phyloP scores from a whole-genome alignment of 2,113 vertebrate genomes.

The Cairina moschata region DNA sequence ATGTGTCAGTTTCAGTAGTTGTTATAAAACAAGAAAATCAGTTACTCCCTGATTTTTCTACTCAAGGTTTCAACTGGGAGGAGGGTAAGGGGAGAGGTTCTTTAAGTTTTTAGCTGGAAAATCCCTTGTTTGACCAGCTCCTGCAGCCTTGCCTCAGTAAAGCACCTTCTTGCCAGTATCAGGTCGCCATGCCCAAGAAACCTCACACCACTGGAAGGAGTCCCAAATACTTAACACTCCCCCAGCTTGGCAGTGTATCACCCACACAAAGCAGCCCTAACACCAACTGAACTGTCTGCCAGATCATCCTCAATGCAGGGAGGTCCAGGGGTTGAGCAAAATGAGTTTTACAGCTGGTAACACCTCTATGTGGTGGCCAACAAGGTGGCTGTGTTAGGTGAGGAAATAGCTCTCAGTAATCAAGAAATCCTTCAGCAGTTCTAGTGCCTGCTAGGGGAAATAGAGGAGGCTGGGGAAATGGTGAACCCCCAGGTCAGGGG shows the following conservation, averaged over 20 bases:
- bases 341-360: not conserved
- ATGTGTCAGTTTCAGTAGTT: not conserved
- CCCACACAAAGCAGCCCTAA: not conserved
- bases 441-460: not conserved
- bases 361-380: not conserved
- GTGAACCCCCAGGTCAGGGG: not conserved
- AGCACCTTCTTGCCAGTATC: not conserved
- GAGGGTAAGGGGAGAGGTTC: not conserved
- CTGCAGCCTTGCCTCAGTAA: not conserved
- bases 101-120: not conserved
- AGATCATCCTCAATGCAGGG: not conserved
- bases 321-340: not conserved
- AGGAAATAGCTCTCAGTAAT: not conserved
- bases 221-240: not conserved
- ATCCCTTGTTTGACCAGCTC: not conserved
- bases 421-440: not conserved
- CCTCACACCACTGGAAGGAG: not conserved
- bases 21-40: not conserved
- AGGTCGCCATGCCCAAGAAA: slow-evolving; percentile 38
- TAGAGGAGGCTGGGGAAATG: not conserved
- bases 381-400: not conserved
- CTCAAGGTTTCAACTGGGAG: not conserved
- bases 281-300: not conserved
- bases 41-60: rapidly evolving
- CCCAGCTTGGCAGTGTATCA: not conserved